A percentile compares a stretch with the other conserved stretches of the same genome.
These are phyloP conservation scores for Lethenteron reissneri DNA, from an alignment of 2,113 vertebrate genomes.

Conservation along the genomic window DNA sequence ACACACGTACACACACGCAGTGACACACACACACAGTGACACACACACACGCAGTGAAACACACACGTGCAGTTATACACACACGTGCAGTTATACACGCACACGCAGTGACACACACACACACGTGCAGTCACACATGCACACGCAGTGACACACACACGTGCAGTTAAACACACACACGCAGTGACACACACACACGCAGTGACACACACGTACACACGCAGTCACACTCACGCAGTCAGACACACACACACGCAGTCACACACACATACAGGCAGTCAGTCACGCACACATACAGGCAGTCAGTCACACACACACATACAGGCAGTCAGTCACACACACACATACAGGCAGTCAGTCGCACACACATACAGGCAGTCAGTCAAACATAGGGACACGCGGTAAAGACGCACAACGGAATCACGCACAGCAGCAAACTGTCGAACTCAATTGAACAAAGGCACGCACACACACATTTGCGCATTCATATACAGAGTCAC, in stretches of 20 bases:
- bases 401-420: background rate
- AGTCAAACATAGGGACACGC: conserved; percentile 11
- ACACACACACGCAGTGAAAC: no score
- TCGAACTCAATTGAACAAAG: no score
- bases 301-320: background rate
- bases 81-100: no score
- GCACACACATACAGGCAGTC: background rate
- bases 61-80: no score
- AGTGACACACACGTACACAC: background rate
- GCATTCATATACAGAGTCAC: no score
- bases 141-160: background rate
- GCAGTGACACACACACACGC: background rate
- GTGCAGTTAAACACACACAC: background rate
- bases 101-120: no score
- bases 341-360: background rate
- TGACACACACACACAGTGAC: no score
- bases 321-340: background rate
- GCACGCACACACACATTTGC: no score
- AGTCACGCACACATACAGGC: background rate
- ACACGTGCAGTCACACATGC: background rate
- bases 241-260: background rate
- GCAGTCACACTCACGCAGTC: background rate
- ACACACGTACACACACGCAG: no score
- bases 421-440: no score
- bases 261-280: background rate